phyloP scores from a whole-genome alignment of 2,113 vertebrate genomes.

The Alouatta palliata region DNA sequence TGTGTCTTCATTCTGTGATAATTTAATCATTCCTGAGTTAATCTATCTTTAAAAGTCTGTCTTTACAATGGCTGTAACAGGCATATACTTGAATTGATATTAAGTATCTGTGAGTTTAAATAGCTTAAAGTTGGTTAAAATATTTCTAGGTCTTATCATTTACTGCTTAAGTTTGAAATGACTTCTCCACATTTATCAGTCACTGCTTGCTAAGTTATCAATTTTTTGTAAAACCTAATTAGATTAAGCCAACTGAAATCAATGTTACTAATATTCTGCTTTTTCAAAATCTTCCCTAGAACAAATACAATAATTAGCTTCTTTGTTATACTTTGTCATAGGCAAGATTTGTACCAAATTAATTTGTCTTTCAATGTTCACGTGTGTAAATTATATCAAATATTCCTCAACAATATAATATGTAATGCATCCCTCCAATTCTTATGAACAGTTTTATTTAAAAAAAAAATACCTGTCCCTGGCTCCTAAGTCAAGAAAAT shows the following conservation, averaged over 20 bases:
- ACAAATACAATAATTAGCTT: neutral
- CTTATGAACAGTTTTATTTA: neutral
- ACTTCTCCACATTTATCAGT: neutral
- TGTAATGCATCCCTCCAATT: neutral
- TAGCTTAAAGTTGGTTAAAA: neutral
- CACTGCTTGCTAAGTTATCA: neutral
- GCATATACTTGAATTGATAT: neutral
- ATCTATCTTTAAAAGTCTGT: neutral
- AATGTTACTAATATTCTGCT: neutral
- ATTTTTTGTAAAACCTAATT: neutral
- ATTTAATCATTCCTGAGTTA: neutral
- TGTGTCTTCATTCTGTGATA: neutral
- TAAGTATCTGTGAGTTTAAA: neutral
- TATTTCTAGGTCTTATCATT: neutral
- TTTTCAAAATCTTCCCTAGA: neutral
- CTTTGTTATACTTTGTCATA: neutral
- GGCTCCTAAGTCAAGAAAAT: neutral
- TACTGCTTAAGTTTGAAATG: neutral
- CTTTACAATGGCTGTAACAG: neutral
- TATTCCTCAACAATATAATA: neutral
- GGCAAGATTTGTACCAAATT: neutral
- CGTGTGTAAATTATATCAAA: neutral
- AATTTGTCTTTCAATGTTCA: neutral
- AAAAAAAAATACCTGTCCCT: neutral
- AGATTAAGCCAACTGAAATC: neutral